Evolutionary conservation across 2,888 invertebrate genomes (phyloP).

Genomic region (Drosophila buzzatii): DNA sequence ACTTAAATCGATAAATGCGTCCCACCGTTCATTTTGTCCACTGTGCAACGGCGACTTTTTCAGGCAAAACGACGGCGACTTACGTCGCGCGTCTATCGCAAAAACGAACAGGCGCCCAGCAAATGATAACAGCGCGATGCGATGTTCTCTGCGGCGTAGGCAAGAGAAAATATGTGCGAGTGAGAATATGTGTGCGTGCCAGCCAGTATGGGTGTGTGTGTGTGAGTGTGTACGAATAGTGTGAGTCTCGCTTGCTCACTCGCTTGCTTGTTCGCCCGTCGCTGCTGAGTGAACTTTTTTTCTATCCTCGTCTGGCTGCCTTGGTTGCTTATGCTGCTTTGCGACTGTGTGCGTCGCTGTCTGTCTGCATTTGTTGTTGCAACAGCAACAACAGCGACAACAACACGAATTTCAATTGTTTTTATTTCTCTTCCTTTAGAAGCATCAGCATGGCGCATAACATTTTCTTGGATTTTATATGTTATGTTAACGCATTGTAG

Average conservation of each 20-base stretch:
- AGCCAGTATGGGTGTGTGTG: conserved; percentile 2
- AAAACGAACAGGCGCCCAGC: conserved; percentile 83
- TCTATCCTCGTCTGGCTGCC: conserved; percentile 36
- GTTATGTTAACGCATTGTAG: conserved; percentile 35
- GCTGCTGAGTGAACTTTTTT: conserved; percentile 35
- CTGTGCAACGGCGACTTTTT: conserved; percentile 73
- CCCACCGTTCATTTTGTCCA: conserved; percentile 45
- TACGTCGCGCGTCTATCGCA: conserved; percentile 85
- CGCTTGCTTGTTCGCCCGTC: conserved; percentile 17
- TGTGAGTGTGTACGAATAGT: conserved; percentile 2
- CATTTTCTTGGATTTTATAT: conserved; percentile 31
- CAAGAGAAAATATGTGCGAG: conserved; percentile 12
- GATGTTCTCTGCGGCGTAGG: conserved; percentile 19
- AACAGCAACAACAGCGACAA: conserved; percentile 26
- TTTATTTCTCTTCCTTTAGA: conserved; percentile 46
- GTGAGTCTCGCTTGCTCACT: conserved; percentile 24
- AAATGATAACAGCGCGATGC: conserved; percentile 24
- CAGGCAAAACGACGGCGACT: conserved; percentile 78
- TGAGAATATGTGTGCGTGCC: conserved; percentile 5
- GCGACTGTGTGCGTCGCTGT: conserved; percentile 10
- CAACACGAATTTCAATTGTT: conserved; percentile 45
- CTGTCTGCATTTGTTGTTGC: conserved; percentile 48
- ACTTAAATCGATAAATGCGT: not conserved
- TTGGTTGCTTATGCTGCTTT: conserved; percentile 21
- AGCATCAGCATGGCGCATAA: conserved; percentile 23